These are phyloP conservation scores for Stenopsyche tienmushanensis DNA, from an alignment of 1,140 invertebrate genomes.

Conservation along the genomic window DNA sequence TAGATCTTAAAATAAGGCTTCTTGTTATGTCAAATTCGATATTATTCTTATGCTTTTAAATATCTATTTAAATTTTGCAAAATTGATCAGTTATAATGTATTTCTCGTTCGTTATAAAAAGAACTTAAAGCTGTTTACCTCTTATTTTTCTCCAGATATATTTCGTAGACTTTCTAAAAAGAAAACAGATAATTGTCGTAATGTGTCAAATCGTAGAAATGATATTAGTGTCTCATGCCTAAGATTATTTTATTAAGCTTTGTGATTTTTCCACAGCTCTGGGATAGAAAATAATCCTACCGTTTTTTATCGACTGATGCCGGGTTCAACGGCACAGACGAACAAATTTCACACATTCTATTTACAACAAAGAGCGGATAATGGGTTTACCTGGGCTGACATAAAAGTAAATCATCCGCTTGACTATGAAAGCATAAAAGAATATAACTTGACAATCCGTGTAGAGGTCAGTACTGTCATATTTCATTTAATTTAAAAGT, in stretches of 20 bases:
- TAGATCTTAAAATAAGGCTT: too few species aligned
- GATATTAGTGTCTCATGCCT: too few species aligned
- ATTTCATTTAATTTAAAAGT: not conserved
- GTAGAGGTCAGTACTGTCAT: constrained; percentile 74
- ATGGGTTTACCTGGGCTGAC: constrained; percentile 89
- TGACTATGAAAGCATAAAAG: constrained; percentile 93
- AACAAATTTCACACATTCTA: constrained; percentile 96
- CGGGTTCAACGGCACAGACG: constrained; percentile 90
- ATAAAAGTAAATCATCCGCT: constrained; percentile 95
- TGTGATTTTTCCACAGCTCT: constrained; percentile 65
- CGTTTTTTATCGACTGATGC: constrained; percentile 92
- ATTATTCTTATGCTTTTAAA: too few species aligned
- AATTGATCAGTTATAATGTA: not conserved
- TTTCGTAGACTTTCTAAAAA: constrained; percentile 14
- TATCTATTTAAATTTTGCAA: not conserved
- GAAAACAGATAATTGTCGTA: constrained; percentile 24
- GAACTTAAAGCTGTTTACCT: not conserved
- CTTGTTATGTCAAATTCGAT: too few species aligned
- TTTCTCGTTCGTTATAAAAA: too few species aligned
- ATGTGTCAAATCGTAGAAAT: constrained; percentile 39
- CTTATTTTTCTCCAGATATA: constrained; percentile 12
- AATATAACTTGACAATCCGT: constrained; percentile 93
- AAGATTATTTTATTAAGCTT: constrained; percentile 37
- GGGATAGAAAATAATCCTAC: constrained; percentile 94
- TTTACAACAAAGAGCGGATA: constrained; percentile 87